These are phyloP conservation scores for Drosophila simulans DNA, from an alignment of 1,140 invertebrate genomes.

Conservation along the genomic window DNA sequence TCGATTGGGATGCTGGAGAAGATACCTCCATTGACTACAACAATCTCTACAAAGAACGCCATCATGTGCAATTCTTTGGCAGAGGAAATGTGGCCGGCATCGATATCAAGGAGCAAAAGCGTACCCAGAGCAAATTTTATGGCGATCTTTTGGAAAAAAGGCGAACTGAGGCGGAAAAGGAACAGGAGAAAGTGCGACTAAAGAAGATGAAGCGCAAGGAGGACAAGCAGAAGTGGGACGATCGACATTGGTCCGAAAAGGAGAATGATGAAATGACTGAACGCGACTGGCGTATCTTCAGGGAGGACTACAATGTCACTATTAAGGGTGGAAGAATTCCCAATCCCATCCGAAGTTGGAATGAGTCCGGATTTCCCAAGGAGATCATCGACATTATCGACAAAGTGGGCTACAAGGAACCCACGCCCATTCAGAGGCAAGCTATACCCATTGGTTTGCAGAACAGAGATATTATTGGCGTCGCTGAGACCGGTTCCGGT, in stretches of 20 bases:
- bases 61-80: conserved; percentile 99
- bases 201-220: conserved; percentile 98
- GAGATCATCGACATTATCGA: conserved; percentile 98
- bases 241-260: conserved; percentile 99
- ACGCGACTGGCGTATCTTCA: conserved; percentile 99
- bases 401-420: conserved; percentile 98
- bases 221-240: conserved; percentile 99
- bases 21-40: conserved; percentile 99
- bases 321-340: conserved; percentile 99
- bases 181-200: conserved; percentile 97
- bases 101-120: conserved; percentile 98
- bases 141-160: conserved; percentile 97
- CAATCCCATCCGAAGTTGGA: conserved; percentile 97
- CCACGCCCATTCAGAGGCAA: conserved; percentile 99
- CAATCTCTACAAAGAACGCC: conserved; percentile 97
- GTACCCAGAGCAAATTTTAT: conserved; percentile 99
- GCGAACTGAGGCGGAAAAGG: conserved; percentile 98
- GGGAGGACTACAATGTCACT: conserved; percentile 99
- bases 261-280: conserved; percentile 98
- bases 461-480: conserved; percentile 99
- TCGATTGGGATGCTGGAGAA: conserved; percentile 99
- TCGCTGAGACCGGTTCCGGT: conserved; percentile 99
- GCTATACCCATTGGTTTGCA: conserved; percentile 99
- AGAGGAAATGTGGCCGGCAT: conserved; percentile 98
- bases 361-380: conserved; percentile 95